Conservation (phyloP, 2,797 vertebrate species). For the Zenarchopterus dispar region DNA sequence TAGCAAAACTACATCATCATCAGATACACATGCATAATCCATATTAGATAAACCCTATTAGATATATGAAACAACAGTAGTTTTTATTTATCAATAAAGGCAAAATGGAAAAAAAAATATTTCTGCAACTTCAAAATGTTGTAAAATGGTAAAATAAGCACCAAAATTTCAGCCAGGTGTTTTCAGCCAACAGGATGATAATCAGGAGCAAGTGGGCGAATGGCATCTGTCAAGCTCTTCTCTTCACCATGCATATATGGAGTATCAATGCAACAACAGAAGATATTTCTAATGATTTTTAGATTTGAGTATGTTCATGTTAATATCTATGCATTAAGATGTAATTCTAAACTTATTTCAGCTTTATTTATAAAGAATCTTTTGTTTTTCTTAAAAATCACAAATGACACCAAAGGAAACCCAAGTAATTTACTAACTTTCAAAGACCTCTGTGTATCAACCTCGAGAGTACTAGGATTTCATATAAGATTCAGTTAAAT, state of each 20-base stretch:
- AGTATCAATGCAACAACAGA: not conserved
- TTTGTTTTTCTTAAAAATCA: too few species aligned
- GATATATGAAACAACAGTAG: too few species aligned
- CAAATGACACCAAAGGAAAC: too few species aligned
- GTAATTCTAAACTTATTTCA: too few species aligned
- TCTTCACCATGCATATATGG: not conserved
- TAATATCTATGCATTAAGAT: too few species aligned
- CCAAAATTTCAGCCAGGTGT: not conserved
- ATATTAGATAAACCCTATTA: not conserved
- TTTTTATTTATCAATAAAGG: not conserved
- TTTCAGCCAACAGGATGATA: not conserved
- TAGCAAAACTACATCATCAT: not conserved
- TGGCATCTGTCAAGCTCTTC: not conserved
- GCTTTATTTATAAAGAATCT: too few species aligned
- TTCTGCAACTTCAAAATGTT: too few species aligned
- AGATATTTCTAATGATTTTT: not conserved
- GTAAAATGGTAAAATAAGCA: too few species aligned
- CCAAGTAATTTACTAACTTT: not conserved
- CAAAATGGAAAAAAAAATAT: too few species aligned
- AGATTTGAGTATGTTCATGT: too few species aligned
- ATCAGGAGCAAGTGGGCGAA: not conserved
- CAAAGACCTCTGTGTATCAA: not conserved
- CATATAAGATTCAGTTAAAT: not conserved
- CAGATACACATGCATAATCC: not conserved
- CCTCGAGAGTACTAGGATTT: not conserved